Evolutionary conservation across 2,113 vertebrate genomes (phyloP).

Genomic region (Megalops atlanticus): DNA sequence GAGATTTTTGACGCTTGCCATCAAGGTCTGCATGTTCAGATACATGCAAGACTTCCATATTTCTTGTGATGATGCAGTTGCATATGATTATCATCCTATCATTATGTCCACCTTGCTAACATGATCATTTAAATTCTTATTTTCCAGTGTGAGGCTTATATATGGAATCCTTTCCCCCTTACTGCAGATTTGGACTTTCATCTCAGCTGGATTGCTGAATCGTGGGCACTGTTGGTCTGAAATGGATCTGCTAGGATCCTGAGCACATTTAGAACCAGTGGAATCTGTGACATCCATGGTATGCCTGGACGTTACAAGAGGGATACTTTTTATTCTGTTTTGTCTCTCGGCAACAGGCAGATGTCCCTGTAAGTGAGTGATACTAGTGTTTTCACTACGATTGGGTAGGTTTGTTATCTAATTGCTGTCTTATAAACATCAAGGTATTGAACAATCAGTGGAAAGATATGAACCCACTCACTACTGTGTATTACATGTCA

Average conservation of each 20-base stretch:
- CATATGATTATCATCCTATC: conserved; percentile 3
- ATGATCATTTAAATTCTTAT: neutral
- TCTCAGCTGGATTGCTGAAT: neutral
- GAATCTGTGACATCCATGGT: neutral
- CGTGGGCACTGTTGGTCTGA: no score
- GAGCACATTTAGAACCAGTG: neutral
- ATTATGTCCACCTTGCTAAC: neutral
- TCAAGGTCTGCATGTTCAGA: neutral
- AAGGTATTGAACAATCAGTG: neutral
- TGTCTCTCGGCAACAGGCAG: neutral
- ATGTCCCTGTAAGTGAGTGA: neutral
- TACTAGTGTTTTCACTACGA: conserved; percentile 5
- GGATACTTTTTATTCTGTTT: neutral
- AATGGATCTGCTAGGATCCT: neutral
- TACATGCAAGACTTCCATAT: neutral
- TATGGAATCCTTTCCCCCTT: neutral
- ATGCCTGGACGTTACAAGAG: neutral
- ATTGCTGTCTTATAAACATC: no score
- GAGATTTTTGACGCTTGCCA: no score
- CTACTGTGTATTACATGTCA: neutral
- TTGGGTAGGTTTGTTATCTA: neutral
- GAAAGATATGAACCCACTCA: neutral
- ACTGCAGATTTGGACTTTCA: no score
- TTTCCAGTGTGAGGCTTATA: neutral
- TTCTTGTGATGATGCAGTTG: neutral